Percentiles rank a stretch among this genome's conserved stretches.
Conservation (phyloP, 2,797 vertebrate genomes). For the Poeciliopsis infans region DNA sequence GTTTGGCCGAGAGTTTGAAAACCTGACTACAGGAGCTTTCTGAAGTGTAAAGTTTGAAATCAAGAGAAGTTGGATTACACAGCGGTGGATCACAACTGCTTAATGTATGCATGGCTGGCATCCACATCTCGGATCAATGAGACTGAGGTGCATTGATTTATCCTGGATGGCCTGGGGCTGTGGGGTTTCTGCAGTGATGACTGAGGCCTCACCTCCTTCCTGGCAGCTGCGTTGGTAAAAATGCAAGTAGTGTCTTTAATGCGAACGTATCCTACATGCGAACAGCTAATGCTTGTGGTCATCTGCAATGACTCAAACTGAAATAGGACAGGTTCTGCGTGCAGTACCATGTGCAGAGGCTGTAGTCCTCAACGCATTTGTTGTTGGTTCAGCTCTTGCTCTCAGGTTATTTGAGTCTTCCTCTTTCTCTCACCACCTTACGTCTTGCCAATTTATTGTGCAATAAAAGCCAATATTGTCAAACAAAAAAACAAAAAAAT, state of each 20-base stretch:
- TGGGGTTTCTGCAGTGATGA: slow-evolving; percentile 22
- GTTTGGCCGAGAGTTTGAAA: slow-evolving; percentile 21
- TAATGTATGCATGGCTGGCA: slow-evolving; percentile 63
- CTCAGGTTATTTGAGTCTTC: not conserved
- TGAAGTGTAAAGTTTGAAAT: slow-evolving; percentile 42
- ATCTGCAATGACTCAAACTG: not conserved
- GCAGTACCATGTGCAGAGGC: not conserved
- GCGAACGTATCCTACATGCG: not conserved
- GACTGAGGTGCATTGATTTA: slow-evolving; percentile 63
- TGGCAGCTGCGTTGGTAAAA: slow-evolving; percentile 12
- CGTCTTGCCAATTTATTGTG: not conserved
- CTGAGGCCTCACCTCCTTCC: slow-evolving; percentile 28
- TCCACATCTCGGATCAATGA: slow-evolving; percentile 61
- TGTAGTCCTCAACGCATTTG: not conserved
- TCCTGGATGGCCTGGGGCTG: slow-evolving; percentile 49
- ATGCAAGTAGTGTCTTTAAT: not conserved
- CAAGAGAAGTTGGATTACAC: slow-evolving; percentile 31
- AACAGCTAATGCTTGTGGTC: not conserved
- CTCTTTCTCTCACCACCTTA: not conserved
- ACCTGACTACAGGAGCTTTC: slow-evolving; percentile 6
- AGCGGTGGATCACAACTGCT: slow-evolving; percentile 38
- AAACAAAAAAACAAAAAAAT: not conserved
- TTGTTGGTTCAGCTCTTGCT: not conserved
- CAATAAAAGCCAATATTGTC: not conserved
- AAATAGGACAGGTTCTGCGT: not conserved